A percentile compares a stretch with the other conserved stretches of the same genome.
These are phyloP conservation scores for Siniperca chuatsi DNA, from an alignment of 2,113 vertebrate genomes.

Conservation along the genomic window DNA sequence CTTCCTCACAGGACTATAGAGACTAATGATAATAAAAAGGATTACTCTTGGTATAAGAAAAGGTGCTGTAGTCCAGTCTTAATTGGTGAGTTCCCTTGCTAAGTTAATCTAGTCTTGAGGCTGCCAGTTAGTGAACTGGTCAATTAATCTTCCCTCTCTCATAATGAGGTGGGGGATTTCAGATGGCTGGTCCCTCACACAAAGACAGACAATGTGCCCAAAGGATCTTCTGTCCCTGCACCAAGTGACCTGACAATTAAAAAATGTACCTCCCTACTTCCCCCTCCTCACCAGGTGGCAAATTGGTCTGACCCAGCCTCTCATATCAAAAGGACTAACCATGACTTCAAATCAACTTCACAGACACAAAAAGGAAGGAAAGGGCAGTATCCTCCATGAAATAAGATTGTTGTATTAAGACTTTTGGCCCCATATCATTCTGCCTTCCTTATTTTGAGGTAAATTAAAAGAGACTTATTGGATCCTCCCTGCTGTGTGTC, in stretches of 20 bases:
- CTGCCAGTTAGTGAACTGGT: constrained; percentile 86
- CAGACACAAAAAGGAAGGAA: constrained; percentile 61
- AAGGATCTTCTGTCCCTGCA: constrained; percentile 82
- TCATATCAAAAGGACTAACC: constrained; percentile 83
- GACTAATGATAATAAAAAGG: constrained; percentile 81
- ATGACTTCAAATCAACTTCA: constrained; percentile 85
- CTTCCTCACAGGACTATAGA: constrained; percentile 68
- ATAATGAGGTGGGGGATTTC: constrained; percentile 88
- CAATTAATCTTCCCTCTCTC: constrained; percentile 87
- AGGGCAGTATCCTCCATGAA: constrained; percentile 81
- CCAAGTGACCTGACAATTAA: constrained; percentile 87
- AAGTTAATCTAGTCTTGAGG: constrained; percentile 85
- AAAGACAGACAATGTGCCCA: constrained; percentile 83
- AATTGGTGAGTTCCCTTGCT: constrained; percentile 83
- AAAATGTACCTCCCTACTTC: constrained; percentile 78
- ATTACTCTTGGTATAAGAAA: constrained; percentile 78
- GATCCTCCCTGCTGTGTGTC: constrained; percentile 74
- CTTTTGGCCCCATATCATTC: constrained; percentile 69
- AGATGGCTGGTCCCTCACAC: constrained; percentile 77
- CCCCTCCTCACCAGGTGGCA: constrained; percentile 85
- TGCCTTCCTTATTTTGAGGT: constrained; percentile 75
- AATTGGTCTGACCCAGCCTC: constrained; percentile 85
- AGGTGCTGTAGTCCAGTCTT: constrained; percentile 81
- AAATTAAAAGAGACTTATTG: constrained; percentile 81
- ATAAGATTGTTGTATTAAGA: constrained; percentile 83